phyloP scores from a whole-genome alignment of 2,113 vertebrate genomes.

The Lucifuga dentata region DNA sequence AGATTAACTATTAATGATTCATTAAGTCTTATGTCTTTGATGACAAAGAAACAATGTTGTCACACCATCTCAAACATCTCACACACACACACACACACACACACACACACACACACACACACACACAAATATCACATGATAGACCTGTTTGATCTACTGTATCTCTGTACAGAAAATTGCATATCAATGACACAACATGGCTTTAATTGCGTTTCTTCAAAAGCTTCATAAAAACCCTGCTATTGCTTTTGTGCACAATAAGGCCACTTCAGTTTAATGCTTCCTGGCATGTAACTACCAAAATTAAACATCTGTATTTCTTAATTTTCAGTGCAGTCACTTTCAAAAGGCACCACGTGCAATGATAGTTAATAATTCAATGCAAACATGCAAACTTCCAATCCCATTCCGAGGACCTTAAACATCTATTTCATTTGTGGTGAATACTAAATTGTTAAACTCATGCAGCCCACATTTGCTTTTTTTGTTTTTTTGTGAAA shows the following conservation, averaged over 20 bases:
- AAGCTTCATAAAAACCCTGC: slow-evolving; percentile 41
- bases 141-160: neutral
- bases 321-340: slow-evolving; percentile 47
- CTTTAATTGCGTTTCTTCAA: slow-evolving; percentile 31
- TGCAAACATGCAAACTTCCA: neutral
- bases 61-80: slow-evolving; percentile 17
- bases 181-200: slow-evolving; percentile 19
- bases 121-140: slow-evolving; percentile 1
- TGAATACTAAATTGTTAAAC: neutral
- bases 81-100: slow-evolving; percentile 6
- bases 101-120: slow-evolving; percentile 17
- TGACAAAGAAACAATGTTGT: no score
- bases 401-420: neutral
- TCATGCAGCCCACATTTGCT: neutral
- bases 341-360: slow-evolving; percentile 45
- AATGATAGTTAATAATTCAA: slow-evolving; percentile 9
- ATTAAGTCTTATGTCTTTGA: no score
- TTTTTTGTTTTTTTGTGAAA: neutral
- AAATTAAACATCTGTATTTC: slow-evolving; percentile 28
- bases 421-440: neutral
- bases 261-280: slow-evolving; percentile 59
- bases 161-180: slow-evolving; percentile 25
- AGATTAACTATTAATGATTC: neutral
- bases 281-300: slow-evolving; percentile 16
- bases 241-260: slow-evolving; percentile 53